Evolutionary conservation across 2,797 vertebrate genomes (phyloP), one percentile per base, ranked within the genome.

Genomic region (Hemitrygon akajei): DNA sequence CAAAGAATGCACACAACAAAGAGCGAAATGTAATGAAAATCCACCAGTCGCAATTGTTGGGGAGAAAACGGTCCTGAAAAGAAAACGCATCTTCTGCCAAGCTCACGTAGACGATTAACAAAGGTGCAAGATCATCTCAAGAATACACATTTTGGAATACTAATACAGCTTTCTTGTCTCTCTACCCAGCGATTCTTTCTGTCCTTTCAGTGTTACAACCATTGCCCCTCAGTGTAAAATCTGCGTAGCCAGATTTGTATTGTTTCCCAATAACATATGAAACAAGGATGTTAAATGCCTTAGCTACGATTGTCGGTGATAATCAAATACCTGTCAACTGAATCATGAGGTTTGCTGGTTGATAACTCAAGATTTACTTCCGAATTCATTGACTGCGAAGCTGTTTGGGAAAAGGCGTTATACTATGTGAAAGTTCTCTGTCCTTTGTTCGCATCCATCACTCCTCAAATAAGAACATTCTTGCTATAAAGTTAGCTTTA

Each of bases 1-100:
- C 91, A 93, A 75, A 92, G 69, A 92, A 92, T 27, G 37, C 25
- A 92, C 89, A 92, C 69, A 47, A 73, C 89, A 25, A 92, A 93
- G 71, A 0, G 5, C 25, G 40, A 71, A 56, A 73, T 18, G 25
- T 56, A 56, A 56, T 47, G 91, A 75, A 71, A 75, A 75, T 75
- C 91, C 40, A 11, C 71, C 25, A 30, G 69, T 58, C 30, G 40
- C 27, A 47, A 93, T 93, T 93, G 91, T 75, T 71, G 12, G 20
- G 37, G 66, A 30, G 14, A 75, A 91, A 91, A 91, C 30, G 37
- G 18, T 18, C 37, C 27, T 25, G 66, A 34, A 22, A 20, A 40
- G n/a, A 91, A 73, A 75, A 92, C 56, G 25, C 69, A 92, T 30
- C 22, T 92, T 22, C 86, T 27, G 91, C 6, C 40, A 47, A 30